Conservation (phyloP, 2,888 invertebrate species). For the Ganaspis brasiliensis region DNA sequence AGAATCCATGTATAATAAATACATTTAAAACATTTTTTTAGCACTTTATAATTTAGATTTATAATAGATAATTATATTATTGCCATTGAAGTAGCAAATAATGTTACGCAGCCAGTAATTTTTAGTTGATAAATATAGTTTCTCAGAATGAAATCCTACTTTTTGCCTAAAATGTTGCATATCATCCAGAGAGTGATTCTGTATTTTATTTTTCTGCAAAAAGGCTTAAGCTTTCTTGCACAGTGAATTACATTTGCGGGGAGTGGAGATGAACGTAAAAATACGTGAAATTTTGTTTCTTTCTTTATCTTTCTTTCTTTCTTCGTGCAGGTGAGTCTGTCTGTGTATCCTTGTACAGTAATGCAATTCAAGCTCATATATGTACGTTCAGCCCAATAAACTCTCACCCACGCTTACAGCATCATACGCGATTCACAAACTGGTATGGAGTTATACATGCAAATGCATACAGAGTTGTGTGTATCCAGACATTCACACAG, state of each 20-base stretch:
- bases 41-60: no score
- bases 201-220: neutral
- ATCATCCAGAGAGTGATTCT: neutral
- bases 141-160: neutral
- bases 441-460: neutral
- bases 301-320: neutral
- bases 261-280: slow-evolving; percentile 3
- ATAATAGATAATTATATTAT: no score
- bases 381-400: neutral
- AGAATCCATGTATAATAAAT: no score
- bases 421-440: neutral
- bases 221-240: slow-evolving; percentile 17
- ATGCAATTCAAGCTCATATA: neutral
- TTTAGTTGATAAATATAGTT: neutral
- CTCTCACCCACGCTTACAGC: neutral
- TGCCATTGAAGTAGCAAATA: no score
- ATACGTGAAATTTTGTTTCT: neutral
- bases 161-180: slow-evolving; percentile 11
- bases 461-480: neutral
- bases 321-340: neutral
- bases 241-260: neutral
- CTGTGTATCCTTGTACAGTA: neutral
- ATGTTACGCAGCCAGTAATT: no score
- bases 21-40: no score
- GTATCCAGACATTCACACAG: slow-evolving; percentile 8